Percentiles rank a stretch among this genome's conserved stretches.
These are phyloP conservation scores for Agrilus planipennis DNA, from an alignment of 1,140 invertebrate genomes.

Conservation along the genomic window DNA sequence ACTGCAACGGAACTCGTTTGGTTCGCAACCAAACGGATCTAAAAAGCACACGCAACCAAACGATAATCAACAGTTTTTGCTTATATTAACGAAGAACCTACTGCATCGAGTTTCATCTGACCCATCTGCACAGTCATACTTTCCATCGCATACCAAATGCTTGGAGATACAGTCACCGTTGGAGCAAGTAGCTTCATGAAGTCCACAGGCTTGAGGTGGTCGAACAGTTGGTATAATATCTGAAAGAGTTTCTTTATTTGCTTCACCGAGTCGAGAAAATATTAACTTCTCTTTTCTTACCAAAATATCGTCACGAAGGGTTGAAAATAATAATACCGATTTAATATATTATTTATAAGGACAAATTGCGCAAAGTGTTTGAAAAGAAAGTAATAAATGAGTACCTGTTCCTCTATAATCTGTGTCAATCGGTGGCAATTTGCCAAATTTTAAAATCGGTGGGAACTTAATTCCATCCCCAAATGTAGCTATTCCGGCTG, in stretches of 20 bases:
- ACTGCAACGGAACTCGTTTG: conserved; percentile 82
- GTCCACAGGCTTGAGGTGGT: conserved; percentile 47
- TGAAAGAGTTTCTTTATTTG: too few relatives aligned
- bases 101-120: conserved; percentile 85
- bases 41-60: conserved; percentile 2
- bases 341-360: too few relatives aligned
- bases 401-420: conserved; percentile 35
- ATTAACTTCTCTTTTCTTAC: too few relatives aligned
- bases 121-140: conserved; percentile 68
- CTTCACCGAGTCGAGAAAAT: too few relatives aligned
- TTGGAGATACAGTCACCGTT: conserved; percentile 86
- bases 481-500: too few relatives aligned
- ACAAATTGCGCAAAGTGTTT: too few relatives aligned
- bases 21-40: conserved; percentile 66
- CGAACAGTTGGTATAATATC: conserved; percentile 21
- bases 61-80: background rate
- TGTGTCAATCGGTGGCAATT: conserved; percentile 31
- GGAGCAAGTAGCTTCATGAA: conserved; percentile 77
- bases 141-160: conserved; percentile 68
- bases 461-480: conserved; percentile 9
- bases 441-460: conserved; percentile 32
- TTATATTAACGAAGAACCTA: conserved; percentile 36
- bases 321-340: too few relatives aligned
- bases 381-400: too few relatives aligned
- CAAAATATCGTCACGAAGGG: too few relatives aligned